Base-by-base conservation (phyloP, 2,797 vertebrate species). In the Megaceryle alcyon region DNA sequence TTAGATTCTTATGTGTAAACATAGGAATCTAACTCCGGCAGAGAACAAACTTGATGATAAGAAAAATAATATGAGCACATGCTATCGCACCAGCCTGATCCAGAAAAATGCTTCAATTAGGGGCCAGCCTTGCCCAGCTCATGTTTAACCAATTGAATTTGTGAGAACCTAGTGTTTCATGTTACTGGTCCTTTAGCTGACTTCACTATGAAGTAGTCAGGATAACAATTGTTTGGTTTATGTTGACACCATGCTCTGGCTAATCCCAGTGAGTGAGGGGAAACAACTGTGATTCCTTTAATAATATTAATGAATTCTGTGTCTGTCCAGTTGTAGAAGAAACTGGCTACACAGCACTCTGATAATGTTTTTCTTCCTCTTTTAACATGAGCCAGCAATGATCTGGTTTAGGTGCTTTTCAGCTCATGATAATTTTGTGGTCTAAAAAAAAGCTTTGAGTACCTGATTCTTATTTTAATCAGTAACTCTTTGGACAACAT, bases 371-470 rank as follows among this genome's bases (percentile, higher is more conserved):
- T 41, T 14, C 35, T 41, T 79, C 43, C 37, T 96, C 22, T 77
- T 95, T 95, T 87, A 90, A 72, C 90, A 89, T 66, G 33, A 86
- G 81, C 60, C 85, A 82, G 66, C 54, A 64, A 56, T 70, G 70
- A 82, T 90, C 79, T 89, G 78, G 21, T 79, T 77, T 75, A 94
- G 71, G 41, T 54, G 93, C 46, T 96, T 94, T 90, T 92, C 79
- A 91, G 43, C 81, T 95, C 64, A 70, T 0, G n/a, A 51, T 92
- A 79, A 68, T 82, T 96, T 68, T 81, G 89, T 84, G 89, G 25
- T 96, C 90, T 87, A 14, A 8, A 69, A 96, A 95, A 72, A 94
- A 91, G 77, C 49, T 53, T 95, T 53, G 63, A 69, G 31, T 46
- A 15, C 4, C 13, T 66, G 10, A 3, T 37, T 68, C 22, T 48